Evolutionary conservation across 2,888 invertebrate species (phyloP), one percentile per base, ranked within the genome.

Genomic region (Geotrupes spiniger): DNA sequence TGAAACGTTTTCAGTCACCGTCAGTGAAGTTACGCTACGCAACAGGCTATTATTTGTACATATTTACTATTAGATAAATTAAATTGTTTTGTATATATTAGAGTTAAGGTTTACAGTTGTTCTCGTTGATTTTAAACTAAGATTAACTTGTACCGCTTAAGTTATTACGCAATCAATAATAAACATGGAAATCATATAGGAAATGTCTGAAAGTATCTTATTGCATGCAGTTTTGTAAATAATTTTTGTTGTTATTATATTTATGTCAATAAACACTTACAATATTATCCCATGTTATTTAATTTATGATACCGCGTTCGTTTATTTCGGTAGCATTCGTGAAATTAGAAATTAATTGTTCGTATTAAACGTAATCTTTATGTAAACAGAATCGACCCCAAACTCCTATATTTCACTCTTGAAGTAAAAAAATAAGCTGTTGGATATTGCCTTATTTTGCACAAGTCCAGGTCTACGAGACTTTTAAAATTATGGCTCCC

Each of bases 191-290:
- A 16, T 15, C 21, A 21, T 21, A 21, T 21, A 21, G 21, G 21
- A 21, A 21, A 21, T 21, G 21, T 21, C 21, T 21, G 21, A 21
- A 4, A 21, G 28, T 40, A 9, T 6, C 28, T 5, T n/a, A 15
- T 10, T 43, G 43, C 43, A 43, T 43, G 43, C 36, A 26, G 36
- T 25, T 43, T 43, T 43, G 10, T 9, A 12, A 43, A 8, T 9
- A n/a, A 8, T 8, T 41, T 36, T 43, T 36, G 36, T 43, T 43
- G 43, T 43, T 36, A 36, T 6, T 6, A 21, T 17, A 36, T 43
- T 43, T 43, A 43, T 27, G 36, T 43, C 36, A 36, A 36, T 43
- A 41, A 41, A 21, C 21, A n/a, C 6, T 21, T 6, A 6, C 6
- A 21, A 21, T 21, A 21, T 21, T 21, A 21, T 21, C 6, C 21